Percentiles rank a stretch among this genome's conserved stretches.
phyloP scores from a whole-genome alignment of 2,113 vertebrate genomes.

The Ploceus nigricollis region DNA sequence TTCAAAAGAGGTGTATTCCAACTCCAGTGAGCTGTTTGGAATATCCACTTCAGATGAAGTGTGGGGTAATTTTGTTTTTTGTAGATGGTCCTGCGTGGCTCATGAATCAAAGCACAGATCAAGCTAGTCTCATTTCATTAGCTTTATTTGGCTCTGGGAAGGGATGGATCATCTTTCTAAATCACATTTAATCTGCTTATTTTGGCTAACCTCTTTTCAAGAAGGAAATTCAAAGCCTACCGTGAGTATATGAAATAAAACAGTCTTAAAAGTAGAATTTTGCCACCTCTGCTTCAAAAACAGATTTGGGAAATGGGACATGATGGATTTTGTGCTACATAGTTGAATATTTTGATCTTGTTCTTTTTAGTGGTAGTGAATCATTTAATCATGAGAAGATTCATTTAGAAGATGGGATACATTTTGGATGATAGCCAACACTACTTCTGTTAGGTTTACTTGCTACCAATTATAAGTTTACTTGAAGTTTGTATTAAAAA shows the following conservation, averaged over 20 bases:
- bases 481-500: background rate
- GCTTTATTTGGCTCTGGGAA: conserved; percentile 79
- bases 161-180: conserved; percentile 74
- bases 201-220: conserved; percentile 70
- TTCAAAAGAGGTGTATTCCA: background rate
- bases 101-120: conserved; percentile 67
- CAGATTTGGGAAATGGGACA: background rate
- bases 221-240: conserved; percentile 58
- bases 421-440: background rate
- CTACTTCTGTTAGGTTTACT: background rate
- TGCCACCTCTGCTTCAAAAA: background rate
- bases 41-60: background rate
- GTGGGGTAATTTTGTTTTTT: background rate
- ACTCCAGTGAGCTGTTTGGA: background rate
- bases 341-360: background rate
- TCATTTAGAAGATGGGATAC: background rate
- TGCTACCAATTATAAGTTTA: background rate
- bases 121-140: conserved; percentile 78
- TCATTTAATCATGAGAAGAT: background rate
- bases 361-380: background rate
- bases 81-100: background rate
- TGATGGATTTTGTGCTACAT: background rate
- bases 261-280: background rate
- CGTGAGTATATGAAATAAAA: background rate
- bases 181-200: conserved; percentile 82